Percentiles rank a stretch among this genome's conserved stretches.
phyloP scores from a whole-genome alignment of 1,140 invertebrate genomes.

The Odontomachus brunneus region DNA sequence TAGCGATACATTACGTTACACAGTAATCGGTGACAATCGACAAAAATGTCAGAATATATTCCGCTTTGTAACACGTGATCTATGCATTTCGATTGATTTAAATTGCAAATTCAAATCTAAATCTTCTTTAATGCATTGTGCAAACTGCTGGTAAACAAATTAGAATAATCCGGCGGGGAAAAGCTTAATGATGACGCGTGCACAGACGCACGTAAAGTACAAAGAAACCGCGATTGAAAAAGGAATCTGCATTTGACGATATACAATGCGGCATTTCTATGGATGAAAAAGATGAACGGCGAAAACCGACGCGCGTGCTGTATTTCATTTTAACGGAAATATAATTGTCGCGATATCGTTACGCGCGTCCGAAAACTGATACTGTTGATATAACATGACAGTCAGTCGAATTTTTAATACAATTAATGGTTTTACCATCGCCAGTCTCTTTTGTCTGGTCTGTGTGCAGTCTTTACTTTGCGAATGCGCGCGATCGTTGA shows the following conservation, averaged over 20 bases:
- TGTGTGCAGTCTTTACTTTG: neutral
- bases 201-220: too few species aligned
- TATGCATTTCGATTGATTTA: too few species aligned
- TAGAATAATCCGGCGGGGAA: too few species aligned
- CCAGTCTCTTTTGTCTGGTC: neutral
- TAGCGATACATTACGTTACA: neutral
- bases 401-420: too few species aligned
- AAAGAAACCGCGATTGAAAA: too few species aligned
- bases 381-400: neutral
- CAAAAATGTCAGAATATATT: neutral
- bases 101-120: too few species aligned
- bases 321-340: neutral
- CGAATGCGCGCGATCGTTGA: neutral
- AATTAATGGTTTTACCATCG: neutral
- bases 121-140: too few species aligned
- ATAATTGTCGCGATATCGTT: constrained; percentile 2
- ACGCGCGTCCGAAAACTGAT: neutral
- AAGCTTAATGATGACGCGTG: too few species aligned
- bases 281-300: neutral
- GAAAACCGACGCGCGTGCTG: neutral
- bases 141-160: too few species aligned
- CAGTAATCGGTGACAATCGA: neutral
- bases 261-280: neutral
- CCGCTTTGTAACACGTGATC: too few species aligned
- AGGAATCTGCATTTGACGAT: too few species aligned